Percentiles rank a stretch among this genome's conserved stretches.
Conservation (phyloP, 2,113 vertebrate species). For the Willisornis vidua region DNA sequence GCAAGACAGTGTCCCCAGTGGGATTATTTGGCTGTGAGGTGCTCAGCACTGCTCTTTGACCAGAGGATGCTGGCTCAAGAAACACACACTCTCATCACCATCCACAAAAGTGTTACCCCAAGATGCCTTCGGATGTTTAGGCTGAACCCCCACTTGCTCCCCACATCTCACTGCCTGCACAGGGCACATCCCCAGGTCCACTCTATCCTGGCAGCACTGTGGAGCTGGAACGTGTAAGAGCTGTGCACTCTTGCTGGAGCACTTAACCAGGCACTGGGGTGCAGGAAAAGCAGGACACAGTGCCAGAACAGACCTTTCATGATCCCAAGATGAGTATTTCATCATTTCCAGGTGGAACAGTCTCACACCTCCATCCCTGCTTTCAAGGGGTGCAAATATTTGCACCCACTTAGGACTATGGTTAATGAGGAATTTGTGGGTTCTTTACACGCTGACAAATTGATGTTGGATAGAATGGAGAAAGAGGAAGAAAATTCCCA, state of each 20-base stretch:
- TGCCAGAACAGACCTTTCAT: neutral
- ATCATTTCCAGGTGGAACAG: neutral
- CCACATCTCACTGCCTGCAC: neutral
- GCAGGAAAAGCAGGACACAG: neutral
- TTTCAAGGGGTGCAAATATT: neutral
- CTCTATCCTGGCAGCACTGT: neutral
- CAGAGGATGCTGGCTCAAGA: neutral
- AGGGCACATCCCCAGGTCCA: neutral
- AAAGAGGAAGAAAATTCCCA: neutral
- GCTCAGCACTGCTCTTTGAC: neutral
- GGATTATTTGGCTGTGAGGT: neutral
- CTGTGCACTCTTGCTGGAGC: neutral
- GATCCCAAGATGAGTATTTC: neutral
- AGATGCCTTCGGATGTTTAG: neutral
- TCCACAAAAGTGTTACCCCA: neutral
- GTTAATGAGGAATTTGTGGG: neutral
- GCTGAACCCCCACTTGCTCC: neutral
- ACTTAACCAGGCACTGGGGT: neutral
- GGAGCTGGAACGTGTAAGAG: neutral
- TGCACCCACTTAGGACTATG: neutral
- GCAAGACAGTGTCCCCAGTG: accelerated
- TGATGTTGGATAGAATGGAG: neutral
- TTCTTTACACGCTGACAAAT: neutral
- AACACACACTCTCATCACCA: accelerated
- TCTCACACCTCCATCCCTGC: neutral